These are phyloP conservation scores for Coremacera marginata DNA, from an alignment of 2,888 invertebrate genomes.

Conservation along the genomic window DNA sequence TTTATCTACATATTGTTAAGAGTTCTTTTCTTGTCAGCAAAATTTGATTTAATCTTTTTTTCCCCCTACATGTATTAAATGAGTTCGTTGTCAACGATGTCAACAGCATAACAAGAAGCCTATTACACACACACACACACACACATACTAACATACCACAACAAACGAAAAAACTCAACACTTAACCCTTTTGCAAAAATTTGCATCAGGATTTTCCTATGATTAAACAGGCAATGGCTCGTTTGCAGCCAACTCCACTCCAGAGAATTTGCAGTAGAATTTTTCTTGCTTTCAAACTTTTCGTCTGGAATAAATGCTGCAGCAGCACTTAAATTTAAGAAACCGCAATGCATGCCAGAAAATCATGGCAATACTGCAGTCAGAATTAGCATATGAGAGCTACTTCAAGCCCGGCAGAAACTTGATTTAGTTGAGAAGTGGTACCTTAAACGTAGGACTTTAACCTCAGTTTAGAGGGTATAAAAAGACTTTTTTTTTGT, in stretches of 20 bases:
- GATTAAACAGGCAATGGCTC: not conserved
- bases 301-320: not conserved
- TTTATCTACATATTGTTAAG: not conserved
- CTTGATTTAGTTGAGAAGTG: not conserved
- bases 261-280: not conserved
- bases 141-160: not conserved
- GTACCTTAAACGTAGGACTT: too few relatives aligned
- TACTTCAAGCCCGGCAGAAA: not conserved
- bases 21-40: not conserved
- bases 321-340: conserved; percentile 19
- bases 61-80: too few relatives aligned
- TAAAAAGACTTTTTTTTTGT: not conserved
- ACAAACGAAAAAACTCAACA: not conserved
- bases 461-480: not conserved
- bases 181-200: conserved; percentile 1
- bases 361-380: not conserved
- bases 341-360: conserved; percentile 16
- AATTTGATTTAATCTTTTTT: not conserved
- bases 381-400: conserved; percentile 22
- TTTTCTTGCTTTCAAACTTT: not conserved
- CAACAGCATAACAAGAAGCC: conserved; percentile 31
- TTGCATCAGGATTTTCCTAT: not conserved
- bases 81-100: conserved; percentile 21
- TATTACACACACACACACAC: not conserved
- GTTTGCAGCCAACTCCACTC: not conserved